Base-by-base conservation (phyloP, 2,797 vertebrate genomes). In the Spizella passerina region DNA sequence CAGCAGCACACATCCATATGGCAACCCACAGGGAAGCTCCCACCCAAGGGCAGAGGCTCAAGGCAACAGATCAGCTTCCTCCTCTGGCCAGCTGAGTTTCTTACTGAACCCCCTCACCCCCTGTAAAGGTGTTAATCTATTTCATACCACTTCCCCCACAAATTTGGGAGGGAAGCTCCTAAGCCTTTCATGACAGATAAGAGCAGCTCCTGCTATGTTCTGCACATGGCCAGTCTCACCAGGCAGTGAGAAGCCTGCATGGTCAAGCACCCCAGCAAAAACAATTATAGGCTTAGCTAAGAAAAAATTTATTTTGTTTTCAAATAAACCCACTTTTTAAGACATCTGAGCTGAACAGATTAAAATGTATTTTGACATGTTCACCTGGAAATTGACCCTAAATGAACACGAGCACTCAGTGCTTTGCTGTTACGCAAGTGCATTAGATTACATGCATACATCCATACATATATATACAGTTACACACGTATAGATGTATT, bases 401-500 rank as follows among this genome's bases (percentile, higher is more conserved):
- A 83, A 81, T 8, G 43, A 86, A 36, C 82, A 78, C 0, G 10
- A 92, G 38, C 39, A 27, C 59, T 47, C 61, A 32, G 24, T 12
- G 49, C 82, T 91, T 81, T 38, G 61, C 79, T 69, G 72, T 89
- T 83, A 85, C 0, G 15, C 82, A 92, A 95, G 88, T 93, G 94
- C 94, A 92, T 95, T 94, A 68, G 50, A 82, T 96, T 96, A 95
- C 96, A 92, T 5, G 26, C 60, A 66, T 79, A 53, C 59, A 90
- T 80, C 88, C 41, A 83, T 38, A 56, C 41, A 29, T 94, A 94
- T 93, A 95, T 95, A 95, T 95, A 96, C 79, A 94, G 66, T 95
- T 96, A 96, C 95, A 92, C 93, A 95, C 1, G 18, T 96, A 96
- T 95, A 94, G 91, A 94, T 91, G 84, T 96, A 96, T 96, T 96